These are phyloP conservation scores for Tetrax tetrax DNA, from an alignment of 2,113 vertebrate genomes.

Conservation along the genomic window DNA sequence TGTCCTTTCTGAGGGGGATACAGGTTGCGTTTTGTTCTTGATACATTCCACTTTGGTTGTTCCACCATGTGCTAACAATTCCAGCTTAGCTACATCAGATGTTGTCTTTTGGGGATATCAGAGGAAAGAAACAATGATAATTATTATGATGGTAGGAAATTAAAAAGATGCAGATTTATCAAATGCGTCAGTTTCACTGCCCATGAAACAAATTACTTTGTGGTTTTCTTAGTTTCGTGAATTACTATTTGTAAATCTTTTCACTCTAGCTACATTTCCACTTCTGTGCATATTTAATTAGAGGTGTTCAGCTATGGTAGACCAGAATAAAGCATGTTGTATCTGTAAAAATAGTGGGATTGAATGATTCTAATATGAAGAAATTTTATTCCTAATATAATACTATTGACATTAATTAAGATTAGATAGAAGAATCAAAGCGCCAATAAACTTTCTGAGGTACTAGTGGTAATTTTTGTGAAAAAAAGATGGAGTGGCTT, in stretches of 20 bases:
- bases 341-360: background rate
- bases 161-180: background rate
- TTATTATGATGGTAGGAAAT: background rate
- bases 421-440: background rate
- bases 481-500: background rate
- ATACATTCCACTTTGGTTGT: background rate
- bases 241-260: background rate
- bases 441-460: background rate
- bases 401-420: background rate
- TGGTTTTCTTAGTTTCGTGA: background rate
- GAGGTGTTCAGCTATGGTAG: background rate
- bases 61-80: background rate
- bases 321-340: background rate
- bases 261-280: background rate
- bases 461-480: background rate
- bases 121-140: background rate
- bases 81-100: background rate
- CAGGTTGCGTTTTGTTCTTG: background rate
- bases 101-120: background rate
- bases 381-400: background rate
- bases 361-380: background rate
- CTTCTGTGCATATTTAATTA: background rate
- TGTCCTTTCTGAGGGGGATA: background rate
- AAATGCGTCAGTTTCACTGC: background rate
- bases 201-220: background rate